Evolutionary conservation across 2,888 invertebrate genomes (phyloP), one percentile per base, ranked within the genome.

Genomic region (Tinea semifulvella): DNA sequence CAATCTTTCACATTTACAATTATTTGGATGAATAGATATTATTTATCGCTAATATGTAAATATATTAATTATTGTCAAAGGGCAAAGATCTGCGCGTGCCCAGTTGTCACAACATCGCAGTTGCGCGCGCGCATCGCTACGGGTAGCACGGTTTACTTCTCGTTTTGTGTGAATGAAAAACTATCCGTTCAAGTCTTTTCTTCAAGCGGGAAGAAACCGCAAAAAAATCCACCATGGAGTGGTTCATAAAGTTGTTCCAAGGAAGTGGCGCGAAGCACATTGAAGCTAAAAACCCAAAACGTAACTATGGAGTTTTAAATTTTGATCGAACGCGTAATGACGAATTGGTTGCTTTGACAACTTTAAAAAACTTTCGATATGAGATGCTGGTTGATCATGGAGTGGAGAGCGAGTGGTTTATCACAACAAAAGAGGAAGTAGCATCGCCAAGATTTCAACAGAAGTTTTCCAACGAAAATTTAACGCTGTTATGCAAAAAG

Each of bases 171-270:
- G 74, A 77, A 85, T 85, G 85, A 83, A 83, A 84, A 84, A 83
- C 63, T 70, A 77, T 66, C 80, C 82, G 54, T 84, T 85, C 63
- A 84, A 81, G 51, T 83, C 84, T 60, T 86, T 85, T 63, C 74
- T 85, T 55, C 75, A 83, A 68, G 84, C 86, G 79, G 85, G 85
- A 50, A 81, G 73, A 61, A 86, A 85, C 82, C 85, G 85, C 76
- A 74, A 63, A 59, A 74, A 65, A 43, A 85, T 85, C 53, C 67
- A 80, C 56, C 74, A 86, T 85, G 86, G 84, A 71, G 61, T 86
- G 85, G 85, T 85, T 84, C 85, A 86, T 63, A 86, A 86, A 69
- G 76, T 84, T 79, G 82, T 86, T 74, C 75, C 76, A 48, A 73
- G 82, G 60, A 84, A 83, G 61, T 65, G 71, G 52, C 76, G 84